phyloP scores from a whole-genome alignment of 2,888 invertebrate genomes.

The Magallana nippona region DNA sequence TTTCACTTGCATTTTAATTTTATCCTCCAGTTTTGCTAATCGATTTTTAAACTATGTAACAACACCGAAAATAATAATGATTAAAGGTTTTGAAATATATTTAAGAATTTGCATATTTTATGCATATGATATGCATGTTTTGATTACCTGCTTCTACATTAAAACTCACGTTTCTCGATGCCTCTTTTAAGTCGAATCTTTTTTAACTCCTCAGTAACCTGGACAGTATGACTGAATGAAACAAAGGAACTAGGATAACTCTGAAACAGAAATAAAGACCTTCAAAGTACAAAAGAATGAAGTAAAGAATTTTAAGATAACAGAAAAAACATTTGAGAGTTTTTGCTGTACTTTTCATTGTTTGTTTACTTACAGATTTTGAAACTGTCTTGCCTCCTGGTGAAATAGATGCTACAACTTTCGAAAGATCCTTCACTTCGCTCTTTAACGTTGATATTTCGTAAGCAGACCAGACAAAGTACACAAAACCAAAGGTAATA shows the following conservation, averaged over 20 bases:
- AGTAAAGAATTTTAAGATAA: no score
- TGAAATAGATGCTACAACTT: constrained; percentile 1
- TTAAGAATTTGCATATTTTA: neutral
- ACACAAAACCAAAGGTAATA: constrained; percentile 10
- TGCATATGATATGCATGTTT: neutral
- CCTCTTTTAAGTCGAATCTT: neutral
- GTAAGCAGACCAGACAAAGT: constrained; percentile 44
- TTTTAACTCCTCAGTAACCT: neutral
- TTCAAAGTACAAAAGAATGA: no score
- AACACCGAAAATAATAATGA: no score
- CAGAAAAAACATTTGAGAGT: no score
- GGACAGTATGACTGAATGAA: neutral
- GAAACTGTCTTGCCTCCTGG: neutral
- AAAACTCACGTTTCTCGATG: neutral
- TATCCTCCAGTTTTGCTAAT: no score
- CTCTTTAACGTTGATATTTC: constrained; percentile 42
- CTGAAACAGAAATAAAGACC: neutral
- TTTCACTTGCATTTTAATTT: no score
- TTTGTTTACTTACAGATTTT: neutral
- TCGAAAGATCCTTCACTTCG: constrained; percentile 34
- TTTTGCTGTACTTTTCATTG: neutral
- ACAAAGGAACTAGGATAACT: neutral
- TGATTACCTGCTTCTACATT: neutral
- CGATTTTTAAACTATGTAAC: no score
- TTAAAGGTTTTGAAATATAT: no score